Evolutionary conservation across 2,797 vertebrate species (phyloP), one percentile per base, ranked within the genome.

Genomic region (Ispidina picta): DNA sequence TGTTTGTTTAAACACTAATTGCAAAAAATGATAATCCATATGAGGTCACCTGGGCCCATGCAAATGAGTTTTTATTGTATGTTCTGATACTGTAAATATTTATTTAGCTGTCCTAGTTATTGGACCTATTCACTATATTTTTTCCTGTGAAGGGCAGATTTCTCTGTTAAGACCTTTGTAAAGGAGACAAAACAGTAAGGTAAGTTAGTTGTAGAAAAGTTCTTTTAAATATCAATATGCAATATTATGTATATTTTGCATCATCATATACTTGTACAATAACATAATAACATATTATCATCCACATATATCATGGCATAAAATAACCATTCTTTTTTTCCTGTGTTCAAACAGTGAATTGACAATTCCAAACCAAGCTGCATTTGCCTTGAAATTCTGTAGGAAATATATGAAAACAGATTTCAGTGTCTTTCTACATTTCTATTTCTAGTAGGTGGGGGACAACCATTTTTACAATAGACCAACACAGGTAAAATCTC

Each of bases 1-100:
- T 90, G 37, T 92, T 91, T 90, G 46, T 92, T 92, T 94, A 51
- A 74, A 76, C 26, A 14, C 58, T 92, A 94, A 80, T 84, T 91
- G 90, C 83, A 83, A 94, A 95, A 96, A 95, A 33, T 94, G 71
- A 84, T 95, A 95, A 95, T 92, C 90, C 94, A 71, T 76, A 58
- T 68, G 72, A 90, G 81, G 49, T 55, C 81, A 85, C 55, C 55
- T 59, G 89, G 31, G 59, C 72, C 69, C 84, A 94, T 83, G 69
- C 75, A 95, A 91, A 95, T 94, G 51, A 89, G 54, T 69, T 96
- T 93, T 80, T 83, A 44, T 65, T 93, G 72, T 77, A 92, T 72
- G 63, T 87, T 95, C 55, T 93, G 75, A 78, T 89, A 89, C 21
- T 83, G 90, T 69, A 94, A 94, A 94, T 94, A 93, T 93, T 96